A percentile compares a stretch with the other conserved stretches of the same genome.
Evolutionary conservation across 2,113 vertebrate species (phyloP).

Genomic region (Recurvirostra avosetta): DNA sequence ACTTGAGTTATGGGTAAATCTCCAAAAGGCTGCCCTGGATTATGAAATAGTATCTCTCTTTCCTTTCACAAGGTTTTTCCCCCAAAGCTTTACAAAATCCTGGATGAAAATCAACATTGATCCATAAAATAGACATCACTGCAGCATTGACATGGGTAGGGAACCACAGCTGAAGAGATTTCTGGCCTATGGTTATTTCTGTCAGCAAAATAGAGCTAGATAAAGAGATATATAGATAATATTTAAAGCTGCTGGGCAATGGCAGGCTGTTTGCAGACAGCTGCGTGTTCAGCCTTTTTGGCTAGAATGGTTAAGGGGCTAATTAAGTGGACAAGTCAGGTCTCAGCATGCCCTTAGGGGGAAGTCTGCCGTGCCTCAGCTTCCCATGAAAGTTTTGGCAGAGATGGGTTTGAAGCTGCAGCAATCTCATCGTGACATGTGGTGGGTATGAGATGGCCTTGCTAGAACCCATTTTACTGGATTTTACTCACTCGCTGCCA

Average conservation of each 20-base stretch:
- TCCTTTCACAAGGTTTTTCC: neutral
- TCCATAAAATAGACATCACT: neutral
- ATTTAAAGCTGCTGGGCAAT: constrained; percentile 15
- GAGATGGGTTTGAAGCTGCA: neutral
- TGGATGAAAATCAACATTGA: neutral
- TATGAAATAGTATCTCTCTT: neutral
- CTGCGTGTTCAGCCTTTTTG: constrained; percentile 38
- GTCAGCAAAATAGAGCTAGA: constrained; percentile 49
- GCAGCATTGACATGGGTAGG: neutral
- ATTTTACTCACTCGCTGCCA: neutral
- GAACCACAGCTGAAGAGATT: constrained; percentile 2
- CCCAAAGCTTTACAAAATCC: neutral
- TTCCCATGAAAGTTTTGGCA: neutral
- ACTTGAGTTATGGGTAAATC: neutral
- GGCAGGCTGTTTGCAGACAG: neutral
- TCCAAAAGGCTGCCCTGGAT: neutral
- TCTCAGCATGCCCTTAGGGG: neutral
- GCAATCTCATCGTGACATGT: neutral
- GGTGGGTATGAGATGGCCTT: neutral
- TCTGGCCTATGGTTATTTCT: neutral
- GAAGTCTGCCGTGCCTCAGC: neutral
- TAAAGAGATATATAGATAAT: neutral
- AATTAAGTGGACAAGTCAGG: constrained; percentile 56
- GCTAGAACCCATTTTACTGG: neutral
- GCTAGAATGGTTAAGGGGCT: constrained; percentile 42